These are phyloP conservation scores for Phenacoccus solenopsis DNA, from an alignment of 1,140 invertebrate species.

Conservation along the genomic window DNA sequence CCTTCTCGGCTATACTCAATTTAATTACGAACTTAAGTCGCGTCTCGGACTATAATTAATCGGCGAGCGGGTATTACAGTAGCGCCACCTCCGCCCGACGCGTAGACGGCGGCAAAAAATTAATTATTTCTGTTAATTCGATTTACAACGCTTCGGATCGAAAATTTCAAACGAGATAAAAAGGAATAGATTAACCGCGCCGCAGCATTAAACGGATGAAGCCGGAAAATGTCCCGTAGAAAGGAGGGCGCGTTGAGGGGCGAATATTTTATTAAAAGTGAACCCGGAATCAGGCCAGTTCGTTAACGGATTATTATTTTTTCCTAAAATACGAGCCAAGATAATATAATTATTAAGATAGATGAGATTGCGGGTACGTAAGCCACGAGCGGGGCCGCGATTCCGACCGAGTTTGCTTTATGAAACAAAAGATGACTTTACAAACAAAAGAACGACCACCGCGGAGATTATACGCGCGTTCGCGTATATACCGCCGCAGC, in stretches of 20 bases:
- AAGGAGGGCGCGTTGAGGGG: background rate
- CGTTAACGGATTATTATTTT: slow-evolving; percentile 17
- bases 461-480: slow-evolving; percentile 9
- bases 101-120: slow-evolving; percentile 4
- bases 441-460: slow-evolving; percentile 14
- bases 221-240: slow-evolving; percentile 12
- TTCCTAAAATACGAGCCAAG: slow-evolving; percentile 6
- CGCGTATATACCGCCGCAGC: background rate
- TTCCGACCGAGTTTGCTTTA: slow-evolving; percentile 8
- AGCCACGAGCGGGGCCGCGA: background rate
- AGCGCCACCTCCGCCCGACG: no score
- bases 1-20: no score
- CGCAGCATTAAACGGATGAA: slow-evolving; percentile 11
- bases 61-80: no score
- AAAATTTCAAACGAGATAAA: slow-evolving; percentile 9
- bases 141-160: slow-evolving; percentile 7
- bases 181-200: slow-evolving; percentile 8
- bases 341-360: slow-evolving; percentile 18
- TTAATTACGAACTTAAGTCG: no score
- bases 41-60: background rate
- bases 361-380: slow-evolving; percentile 11
- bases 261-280: slow-evolving; percentile 16
- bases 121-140: slow-evolving; percentile 17
- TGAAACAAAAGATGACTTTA: slow-evolving; percentile 16
- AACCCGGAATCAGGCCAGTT: slow-evolving; percentile 15